phyloP scores from a whole-genome alignment of 2,113 vertebrate genomes.

The Pomatorhinus ruficollis region DNA sequence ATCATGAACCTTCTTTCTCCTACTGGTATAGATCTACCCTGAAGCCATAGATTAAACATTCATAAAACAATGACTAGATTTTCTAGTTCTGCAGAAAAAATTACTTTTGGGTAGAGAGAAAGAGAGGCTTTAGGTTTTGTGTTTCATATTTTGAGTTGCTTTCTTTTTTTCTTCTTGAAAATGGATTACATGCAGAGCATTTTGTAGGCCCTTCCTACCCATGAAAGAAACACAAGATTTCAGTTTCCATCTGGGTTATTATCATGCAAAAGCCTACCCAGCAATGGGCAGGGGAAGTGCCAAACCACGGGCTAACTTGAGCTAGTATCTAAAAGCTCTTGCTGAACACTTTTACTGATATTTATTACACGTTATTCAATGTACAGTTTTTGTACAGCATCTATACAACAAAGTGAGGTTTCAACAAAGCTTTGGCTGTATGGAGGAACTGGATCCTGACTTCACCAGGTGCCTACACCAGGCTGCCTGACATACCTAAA shows the following conservation, averaged over 20 bases:
- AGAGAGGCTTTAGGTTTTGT: background rate
- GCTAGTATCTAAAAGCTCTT: background rate
- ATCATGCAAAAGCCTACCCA: background rate
- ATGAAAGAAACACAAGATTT: background rate
- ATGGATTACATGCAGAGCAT: background rate
- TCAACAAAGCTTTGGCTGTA: background rate
- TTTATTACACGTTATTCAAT: background rate
- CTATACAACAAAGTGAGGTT: background rate
- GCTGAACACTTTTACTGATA: background rate
- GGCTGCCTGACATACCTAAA: background rate
- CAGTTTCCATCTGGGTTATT: background rate
- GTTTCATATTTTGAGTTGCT: background rate
- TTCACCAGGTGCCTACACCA: background rate
- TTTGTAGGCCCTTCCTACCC: background rate
- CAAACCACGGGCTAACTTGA: background rate
- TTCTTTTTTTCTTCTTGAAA: background rate
- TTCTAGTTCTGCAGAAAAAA: background rate
- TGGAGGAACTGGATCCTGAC: background rate
- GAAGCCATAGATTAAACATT: background rate
- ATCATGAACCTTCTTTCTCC: background rate
- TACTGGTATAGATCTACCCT: background rate
- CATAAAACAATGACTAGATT: background rate
- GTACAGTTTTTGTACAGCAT: background rate
- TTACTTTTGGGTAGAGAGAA: background rate
- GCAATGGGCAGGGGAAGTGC: background rate